Percentiles rank a stretch among this genome's conserved stretches.
Evolutionary conservation across 2,113 vertebrate species (phyloP).

Genomic region (Nesospiza acunhae): DNA sequence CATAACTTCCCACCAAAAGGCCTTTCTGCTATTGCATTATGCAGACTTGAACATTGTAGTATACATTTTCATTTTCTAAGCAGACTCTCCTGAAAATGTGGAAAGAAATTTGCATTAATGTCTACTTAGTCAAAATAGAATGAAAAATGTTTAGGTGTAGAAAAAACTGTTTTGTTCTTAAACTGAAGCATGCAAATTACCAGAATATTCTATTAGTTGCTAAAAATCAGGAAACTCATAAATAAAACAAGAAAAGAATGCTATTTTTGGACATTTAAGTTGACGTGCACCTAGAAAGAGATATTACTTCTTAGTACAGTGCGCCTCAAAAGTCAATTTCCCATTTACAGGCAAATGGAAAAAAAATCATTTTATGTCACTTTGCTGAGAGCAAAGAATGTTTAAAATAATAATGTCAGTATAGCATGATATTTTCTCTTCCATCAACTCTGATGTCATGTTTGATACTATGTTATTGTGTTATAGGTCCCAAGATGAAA

Average conservation of each 20-base stretch:
- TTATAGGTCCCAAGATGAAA: not conserved
- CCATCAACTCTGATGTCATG: not conserved
- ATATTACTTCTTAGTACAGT: slow-evolving; percentile 1
- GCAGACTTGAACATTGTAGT: not conserved
- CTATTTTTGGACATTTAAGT: not conserved
- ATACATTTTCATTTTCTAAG: not conserved
- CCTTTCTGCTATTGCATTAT: not conserved
- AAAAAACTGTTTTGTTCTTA: not conserved
- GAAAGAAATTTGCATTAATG: not conserved
- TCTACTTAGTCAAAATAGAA: not conserved
- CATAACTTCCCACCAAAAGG: not conserved
- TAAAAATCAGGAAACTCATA: not conserved
- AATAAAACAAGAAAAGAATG: not conserved
- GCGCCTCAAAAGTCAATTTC: slow-evolving; percentile 27
- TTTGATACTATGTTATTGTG: not conserved
- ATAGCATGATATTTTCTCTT: not conserved
- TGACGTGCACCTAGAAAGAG: not conserved
- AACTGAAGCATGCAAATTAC: not conserved
- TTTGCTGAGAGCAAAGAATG: slow-evolving; percentile 16
- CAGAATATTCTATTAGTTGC: not conserved
- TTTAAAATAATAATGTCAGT: slow-evolving; percentile 29
- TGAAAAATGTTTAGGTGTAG: not conserved
- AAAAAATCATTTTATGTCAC: slow-evolving; percentile 28
- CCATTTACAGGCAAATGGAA: slow-evolving; percentile 37
- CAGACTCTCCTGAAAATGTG: not conserved